A percentile compares a stretch with the other conserved stretches of the same genome.
Evolutionary conservation across 2,113 vertebrate genomes (phyloP).

Genomic region (Xiphophorus couchianus): DNA sequence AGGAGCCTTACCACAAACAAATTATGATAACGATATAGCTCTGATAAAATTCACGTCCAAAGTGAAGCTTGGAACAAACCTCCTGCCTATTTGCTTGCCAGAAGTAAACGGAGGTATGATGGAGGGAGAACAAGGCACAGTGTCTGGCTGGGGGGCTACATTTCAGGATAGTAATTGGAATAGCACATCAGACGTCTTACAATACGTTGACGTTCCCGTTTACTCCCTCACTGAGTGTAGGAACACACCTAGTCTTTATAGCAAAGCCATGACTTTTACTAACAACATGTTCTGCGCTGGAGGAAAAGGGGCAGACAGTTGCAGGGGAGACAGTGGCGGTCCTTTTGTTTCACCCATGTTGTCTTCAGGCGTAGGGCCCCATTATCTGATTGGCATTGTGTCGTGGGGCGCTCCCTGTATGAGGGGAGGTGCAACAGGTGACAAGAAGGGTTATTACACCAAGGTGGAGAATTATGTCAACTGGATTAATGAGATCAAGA

Average conservation of each 20-base stretch:
- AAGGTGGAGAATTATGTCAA: slow-evolving; percentile 87
- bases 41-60: slow-evolving; percentile 83
- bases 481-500: slow-evolving; percentile 85
- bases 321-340: slow-evolving; percentile 87
- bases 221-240: slow-evolving; percentile 46
- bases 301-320: slow-evolving; percentile 80
- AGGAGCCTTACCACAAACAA: neutral
- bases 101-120: slow-evolving; percentile 46
- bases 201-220: slow-evolving; percentile 69
- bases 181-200: slow-evolving; percentile 41
- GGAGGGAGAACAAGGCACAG: slow-evolving; percentile 72
- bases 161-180: neutral
- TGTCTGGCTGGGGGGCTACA: slow-evolving; percentile 87
- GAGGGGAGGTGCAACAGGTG: rapidly evolving
- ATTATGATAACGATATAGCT: slow-evolving; percentile 88
- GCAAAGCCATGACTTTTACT: slow-evolving; percentile 67
- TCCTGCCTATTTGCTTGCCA: slow-evolving; percentile 90
- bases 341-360: slow-evolving; percentile 78
- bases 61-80: slow-evolving; percentile 77
- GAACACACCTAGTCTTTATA: neutral
- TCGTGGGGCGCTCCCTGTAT: slow-evolving; percentile 88
- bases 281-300: slow-evolving; percentile 95
- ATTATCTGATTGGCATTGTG: slow-evolving; percentile 82
- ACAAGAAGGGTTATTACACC: slow-evolving; percentile 86
- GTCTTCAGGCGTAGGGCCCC: slow-evolving; percentile 27